A percentile compares a stretch with the other conserved stretches of the same genome.
Evolutionary conservation across 2,888 invertebrate genomes (phyloP).

Genomic region (Hyposoter didymator): DNA sequence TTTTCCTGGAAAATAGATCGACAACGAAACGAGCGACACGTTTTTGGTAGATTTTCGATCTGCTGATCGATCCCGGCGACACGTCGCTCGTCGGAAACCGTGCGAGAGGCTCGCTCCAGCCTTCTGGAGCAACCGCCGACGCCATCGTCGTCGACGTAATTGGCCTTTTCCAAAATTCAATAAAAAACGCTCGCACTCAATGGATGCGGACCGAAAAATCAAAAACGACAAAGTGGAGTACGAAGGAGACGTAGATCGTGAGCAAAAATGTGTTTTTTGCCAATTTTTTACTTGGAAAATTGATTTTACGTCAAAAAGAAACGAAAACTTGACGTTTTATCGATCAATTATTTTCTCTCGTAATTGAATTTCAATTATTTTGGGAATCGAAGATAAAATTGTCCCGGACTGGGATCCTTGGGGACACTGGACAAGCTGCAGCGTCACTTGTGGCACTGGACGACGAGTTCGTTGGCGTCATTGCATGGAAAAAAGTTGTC

Average conservation of each 20-base stretch:
- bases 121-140: background rate
- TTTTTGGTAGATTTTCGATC: constrained; percentile 3
- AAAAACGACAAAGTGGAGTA: constrained; percentile 5
- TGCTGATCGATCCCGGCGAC: constrained; percentile 34
- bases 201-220: constrained; percentile 22
- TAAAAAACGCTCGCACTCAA: background rate
- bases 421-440: constrained; percentile 71
- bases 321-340: background rate
- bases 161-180: constrained; percentile 6
- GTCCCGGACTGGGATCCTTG: constrained; percentile 73
- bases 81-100: constrained; percentile 17
- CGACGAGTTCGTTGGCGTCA: constrained; percentile 77
- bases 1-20: constrained; percentile 39
- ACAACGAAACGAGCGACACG: constrained; percentile 25
- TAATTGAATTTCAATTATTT: background rate
- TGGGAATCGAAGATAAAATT: constrained; percentile 4
- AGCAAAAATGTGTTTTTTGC: constrained; percentile 9
- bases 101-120: constrained; percentile 8
- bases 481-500: constrained; percentile 69
- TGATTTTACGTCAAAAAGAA: background rate
- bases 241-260: background rate
- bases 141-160: constrained; percentile 5
- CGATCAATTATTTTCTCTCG: background rate
- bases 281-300: background rate
- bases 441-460: constrained; percentile 75